A percentile compares a stretch with the other conserved stretches of the same genome.
Evolutionary conservation across 2,888 invertebrate species (phyloP).

Genomic region (Minunthozetes semirufus): DNA sequence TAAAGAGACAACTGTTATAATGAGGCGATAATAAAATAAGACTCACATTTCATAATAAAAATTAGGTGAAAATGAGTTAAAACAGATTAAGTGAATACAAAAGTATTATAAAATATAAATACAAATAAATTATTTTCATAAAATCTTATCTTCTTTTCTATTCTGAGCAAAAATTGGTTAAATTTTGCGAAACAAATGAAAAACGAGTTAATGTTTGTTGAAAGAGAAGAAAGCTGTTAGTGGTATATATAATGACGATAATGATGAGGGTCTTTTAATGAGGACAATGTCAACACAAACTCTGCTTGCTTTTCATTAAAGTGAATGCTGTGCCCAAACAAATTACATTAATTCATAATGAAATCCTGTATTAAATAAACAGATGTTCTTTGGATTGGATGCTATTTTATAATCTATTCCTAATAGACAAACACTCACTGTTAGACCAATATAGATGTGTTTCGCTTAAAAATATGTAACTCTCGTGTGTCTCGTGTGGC

Average conservation of each 20-base stretch:
- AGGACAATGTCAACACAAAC: constrained; percentile 25
- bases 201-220: not conserved
- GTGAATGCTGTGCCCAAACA: not conserved
- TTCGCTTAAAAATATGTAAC: not conserved
- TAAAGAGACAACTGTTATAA: no score
- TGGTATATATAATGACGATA: not conserved
- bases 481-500: no score
- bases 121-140: no score
- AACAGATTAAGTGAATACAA: no score
- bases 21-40: no score
- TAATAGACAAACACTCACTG: no score
- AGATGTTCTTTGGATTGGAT: no score
- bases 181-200: not conserved
- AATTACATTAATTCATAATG: constrained; percentile 28
- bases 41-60: no score
- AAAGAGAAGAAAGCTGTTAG: not conserved
- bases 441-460: not conserved
- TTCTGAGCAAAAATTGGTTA: not conserved
- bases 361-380: constrained; percentile 1
- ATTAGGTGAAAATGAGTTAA: no score
- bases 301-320: constrained; percentile 24
- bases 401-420: constrained; percentile 11
- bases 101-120: no score
- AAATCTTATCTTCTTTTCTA: not conserved
- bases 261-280: constrained; percentile 18